phyloP scores from a whole-genome alignment of 2,888 invertebrate species.

The Psococerastis gibbosa region DNA sequence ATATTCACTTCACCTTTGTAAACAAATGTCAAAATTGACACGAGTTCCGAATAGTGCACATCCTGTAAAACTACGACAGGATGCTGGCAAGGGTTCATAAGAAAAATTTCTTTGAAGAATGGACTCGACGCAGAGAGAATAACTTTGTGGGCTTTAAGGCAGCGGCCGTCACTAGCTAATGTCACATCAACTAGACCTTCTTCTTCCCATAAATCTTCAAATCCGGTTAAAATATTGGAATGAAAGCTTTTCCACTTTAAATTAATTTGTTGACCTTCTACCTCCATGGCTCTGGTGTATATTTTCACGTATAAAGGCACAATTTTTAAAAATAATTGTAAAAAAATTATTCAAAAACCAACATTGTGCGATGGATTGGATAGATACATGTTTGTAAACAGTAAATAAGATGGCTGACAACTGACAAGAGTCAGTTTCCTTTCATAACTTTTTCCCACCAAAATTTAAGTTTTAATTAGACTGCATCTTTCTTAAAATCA shows the following conservation, averaged over 20 bases:
- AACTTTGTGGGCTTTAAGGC: slow-evolving; percentile 46
- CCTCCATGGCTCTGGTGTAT: no score
- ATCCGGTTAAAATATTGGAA: slow-evolving; percentile 40
- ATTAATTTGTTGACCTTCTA: slow-evolving; percentile 4
- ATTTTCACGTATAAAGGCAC: no score
- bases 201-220: slow-evolving; percentile 42
- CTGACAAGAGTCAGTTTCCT: no score
- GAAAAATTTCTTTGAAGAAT: slow-evolving; percentile 42
- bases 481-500: no score
- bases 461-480: no score
- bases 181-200: slow-evolving; percentile 47
- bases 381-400: no score
- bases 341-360: no score
- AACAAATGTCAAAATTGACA: slow-evolving; percentile 21
- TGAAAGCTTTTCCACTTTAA: slow-evolving; percentile 23
- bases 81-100: slow-evolving; percentile 25
- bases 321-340: no score
- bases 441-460: no score
- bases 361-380: no score
- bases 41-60: slow-evolving; percentile 20
- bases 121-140: slow-evolving; percentile 47
- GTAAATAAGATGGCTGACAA: no score
- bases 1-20: slow-evolving; percentile 23
- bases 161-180: slow-evolving; percentile 42
- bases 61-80: slow-evolving; percentile 21